A percentile compares a stretch with the other conserved stretches of the same genome.
phyloP scores from a whole-genome alignment of 1,140 invertebrate species.

The Habropoda laboriosa region DNA sequence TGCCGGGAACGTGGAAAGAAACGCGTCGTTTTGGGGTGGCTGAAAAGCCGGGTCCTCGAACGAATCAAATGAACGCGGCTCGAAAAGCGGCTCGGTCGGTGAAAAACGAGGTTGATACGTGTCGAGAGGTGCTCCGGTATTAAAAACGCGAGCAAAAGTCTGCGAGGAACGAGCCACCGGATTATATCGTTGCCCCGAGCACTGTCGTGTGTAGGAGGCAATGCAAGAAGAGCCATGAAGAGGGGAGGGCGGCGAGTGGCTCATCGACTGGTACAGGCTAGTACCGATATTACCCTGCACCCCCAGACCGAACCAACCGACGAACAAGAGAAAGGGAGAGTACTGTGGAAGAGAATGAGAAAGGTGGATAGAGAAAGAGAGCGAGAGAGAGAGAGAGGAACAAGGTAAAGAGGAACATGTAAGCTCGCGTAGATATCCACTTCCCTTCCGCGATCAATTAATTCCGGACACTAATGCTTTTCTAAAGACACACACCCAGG shows the following conservation, averaged over 20 bases:
- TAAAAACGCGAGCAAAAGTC: conserved; percentile 59
- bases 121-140: conserved; percentile 52
- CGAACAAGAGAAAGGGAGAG: conserved; percentile 31
- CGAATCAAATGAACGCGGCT: conserved; percentile 7
- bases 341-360: neutral
- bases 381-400: conserved; percentile 24
- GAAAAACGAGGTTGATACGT: conserved; percentile 51
- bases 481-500: conserved; percentile 75
- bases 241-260: conserved; percentile 65
- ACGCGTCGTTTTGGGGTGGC: neutral
- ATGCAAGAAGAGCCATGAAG: conserved; percentile 68
- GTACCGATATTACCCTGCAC: conserved; percentile 79
- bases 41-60: neutral
- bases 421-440: conserved; percentile 74
- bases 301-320: conserved; percentile 63
- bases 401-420: conserved; percentile 72
- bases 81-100: neutral
- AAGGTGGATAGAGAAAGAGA: neutral
- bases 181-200: conserved; percentile 74
- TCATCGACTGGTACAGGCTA: conserved; percentile 78
- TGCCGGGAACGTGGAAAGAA: conserved; percentile 2
- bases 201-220: conserved; percentile 70
- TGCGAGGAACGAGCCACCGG: conserved; percentile 67
- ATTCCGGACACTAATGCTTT: conserved; percentile 78
- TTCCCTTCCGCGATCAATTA: conserved; percentile 79